These are phyloP conservation scores for Ferdinandea cuprea DNA, from an alignment of 2,888 invertebrate genomes.

Conservation along the genomic window DNA sequence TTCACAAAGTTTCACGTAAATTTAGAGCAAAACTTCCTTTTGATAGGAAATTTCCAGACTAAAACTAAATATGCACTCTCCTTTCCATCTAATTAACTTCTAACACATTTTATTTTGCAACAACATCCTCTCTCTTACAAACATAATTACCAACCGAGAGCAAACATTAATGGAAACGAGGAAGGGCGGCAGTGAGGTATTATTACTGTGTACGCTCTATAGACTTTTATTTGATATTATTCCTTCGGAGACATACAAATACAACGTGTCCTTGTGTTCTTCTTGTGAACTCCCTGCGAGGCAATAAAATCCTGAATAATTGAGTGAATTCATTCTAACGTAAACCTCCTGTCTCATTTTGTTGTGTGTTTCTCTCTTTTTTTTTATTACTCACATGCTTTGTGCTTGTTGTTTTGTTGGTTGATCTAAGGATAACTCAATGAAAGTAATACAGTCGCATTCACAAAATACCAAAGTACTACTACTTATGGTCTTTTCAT, in stretches of 20 bases:
- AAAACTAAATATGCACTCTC: slow-evolving; percentile 39
- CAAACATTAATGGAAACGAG: slow-evolving; percentile 65
- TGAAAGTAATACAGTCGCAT: slow-evolving; percentile 39
- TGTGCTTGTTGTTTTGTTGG: slow-evolving; percentile 8
- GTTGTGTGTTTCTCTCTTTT: slow-evolving; percentile 9
- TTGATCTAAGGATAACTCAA: slow-evolving; percentile 20
- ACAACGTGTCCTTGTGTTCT: slow-evolving; percentile 26
- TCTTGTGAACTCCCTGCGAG: slow-evolving; percentile 9
- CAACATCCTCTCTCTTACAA: slow-evolving; percentile 18
- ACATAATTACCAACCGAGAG: slow-evolving; percentile 47
- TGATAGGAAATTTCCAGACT: neutral
- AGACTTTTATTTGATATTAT: slow-evolving; percentile 35
- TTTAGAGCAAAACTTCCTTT: slow-evolving; percentile 18
- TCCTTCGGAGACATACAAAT: slow-evolving; percentile 31
- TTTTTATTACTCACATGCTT: slow-evolving; percentile 23
- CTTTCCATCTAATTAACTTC: slow-evolving; percentile 69
- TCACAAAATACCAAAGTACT: slow-evolving; percentile 6
- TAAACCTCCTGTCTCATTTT: slow-evolving; percentile 21
- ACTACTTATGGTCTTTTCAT: slow-evolving; percentile 10
- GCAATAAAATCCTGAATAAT: slow-evolving; percentile 70
- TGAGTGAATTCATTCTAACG: slow-evolving; percentile 52
- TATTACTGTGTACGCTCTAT: slow-evolving; percentile 15
- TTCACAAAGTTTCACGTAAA: slow-evolving; percentile 13
- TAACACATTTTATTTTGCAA: slow-evolving; percentile 50
- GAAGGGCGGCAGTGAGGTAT: slow-evolving; percentile 30